These are phyloP conservation scores for Cyprinus carpio DNA, from an alignment of 2,113 vertebrate genomes.

Conservation along the genomic window DNA sequence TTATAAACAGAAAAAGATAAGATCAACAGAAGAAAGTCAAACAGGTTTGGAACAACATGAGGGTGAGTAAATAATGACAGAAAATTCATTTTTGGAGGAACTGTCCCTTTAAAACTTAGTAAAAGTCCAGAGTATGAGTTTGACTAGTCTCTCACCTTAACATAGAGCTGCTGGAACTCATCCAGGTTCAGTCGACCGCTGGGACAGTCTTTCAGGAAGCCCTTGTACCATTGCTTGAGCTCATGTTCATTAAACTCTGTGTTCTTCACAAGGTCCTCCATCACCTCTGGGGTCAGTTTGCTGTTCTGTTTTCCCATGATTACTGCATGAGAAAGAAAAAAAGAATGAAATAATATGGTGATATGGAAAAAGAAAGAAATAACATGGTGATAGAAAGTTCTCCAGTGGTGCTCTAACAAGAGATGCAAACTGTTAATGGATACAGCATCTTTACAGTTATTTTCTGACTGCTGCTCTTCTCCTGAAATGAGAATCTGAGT, in stretches of 20 bases:
- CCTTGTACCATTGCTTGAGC: slow-evolving; percentile 83
- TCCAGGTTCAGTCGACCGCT: slow-evolving; percentile 79
- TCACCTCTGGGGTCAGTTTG: slow-evolving; percentile 98
- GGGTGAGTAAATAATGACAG: background rate
- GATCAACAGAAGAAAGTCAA: background rate
- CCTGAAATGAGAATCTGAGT: background rate
- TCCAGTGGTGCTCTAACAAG: background rate
- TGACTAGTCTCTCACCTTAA: slow-evolving; percentile 68
- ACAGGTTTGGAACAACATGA: background rate
- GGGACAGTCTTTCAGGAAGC: slow-evolving; percentile 81
- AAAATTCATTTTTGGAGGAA: background rate
- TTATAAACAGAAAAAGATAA: too few species aligned
- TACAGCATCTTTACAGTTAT: background rate
- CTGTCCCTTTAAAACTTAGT: background rate
- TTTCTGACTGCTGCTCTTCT: background rate
- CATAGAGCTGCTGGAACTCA: slow-evolving; percentile 81
- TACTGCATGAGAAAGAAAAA: slow-evolving; percentile 74
- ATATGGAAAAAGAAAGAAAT: background rate
- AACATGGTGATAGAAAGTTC: background rate
- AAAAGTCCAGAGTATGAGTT: background rate
- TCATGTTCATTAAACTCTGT: slow-evolving; percentile 83
- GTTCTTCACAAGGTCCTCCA: slow-evolving; percentile 99
- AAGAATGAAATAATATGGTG: background rate
- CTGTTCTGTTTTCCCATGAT: slow-evolving; percentile 99
- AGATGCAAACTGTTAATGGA: background rate